A percentile compares a stretch with the other conserved stretches of the same genome.
Conservation (phyloP, 2,797 vertebrate species). For the Pristis pectinata region DNA sequence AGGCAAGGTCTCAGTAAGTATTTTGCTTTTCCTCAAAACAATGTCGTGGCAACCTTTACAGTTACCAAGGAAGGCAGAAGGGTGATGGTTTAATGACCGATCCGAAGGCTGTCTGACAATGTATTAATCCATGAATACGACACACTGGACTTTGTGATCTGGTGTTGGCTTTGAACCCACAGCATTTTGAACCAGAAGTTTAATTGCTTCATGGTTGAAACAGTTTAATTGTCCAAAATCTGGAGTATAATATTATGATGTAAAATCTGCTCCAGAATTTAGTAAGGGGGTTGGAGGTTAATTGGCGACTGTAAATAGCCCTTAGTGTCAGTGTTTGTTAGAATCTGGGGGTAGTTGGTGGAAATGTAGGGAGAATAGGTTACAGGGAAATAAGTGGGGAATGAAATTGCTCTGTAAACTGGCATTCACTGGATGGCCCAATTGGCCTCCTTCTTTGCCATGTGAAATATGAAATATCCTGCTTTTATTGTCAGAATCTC, state of each 20-base stretch:
- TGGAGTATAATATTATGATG: neutral
- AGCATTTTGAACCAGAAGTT: neutral
- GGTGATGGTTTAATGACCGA: neutral
- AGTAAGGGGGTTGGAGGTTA: neutral
- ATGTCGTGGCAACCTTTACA: neutral
- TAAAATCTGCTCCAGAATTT: neutral
- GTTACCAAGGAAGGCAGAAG: neutral
- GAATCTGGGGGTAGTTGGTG: too few species aligned
- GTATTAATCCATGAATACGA: neutral
- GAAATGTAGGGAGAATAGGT: too few species aligned
- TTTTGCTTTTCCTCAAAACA: neutral
- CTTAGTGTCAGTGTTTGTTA: too few species aligned
- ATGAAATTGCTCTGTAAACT: too few species aligned
- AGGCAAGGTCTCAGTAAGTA: too few species aligned
- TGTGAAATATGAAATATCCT: too few species aligned
- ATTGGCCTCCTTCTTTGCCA: too few species aligned
- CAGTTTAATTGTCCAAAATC: neutral
- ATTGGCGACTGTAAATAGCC: too few species aligned
- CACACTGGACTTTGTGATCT: neutral
- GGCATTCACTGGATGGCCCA: too few species aligned
- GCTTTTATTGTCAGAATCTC: neutral
- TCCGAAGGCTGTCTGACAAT: neutral
- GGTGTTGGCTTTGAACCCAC: neutral
- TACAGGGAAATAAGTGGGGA: too few species aligned
- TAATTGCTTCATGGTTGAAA: neutral